Base-by-base conservation (phyloP, 2,888 invertebrate genomes). In the Agrochola lota region DNA sequence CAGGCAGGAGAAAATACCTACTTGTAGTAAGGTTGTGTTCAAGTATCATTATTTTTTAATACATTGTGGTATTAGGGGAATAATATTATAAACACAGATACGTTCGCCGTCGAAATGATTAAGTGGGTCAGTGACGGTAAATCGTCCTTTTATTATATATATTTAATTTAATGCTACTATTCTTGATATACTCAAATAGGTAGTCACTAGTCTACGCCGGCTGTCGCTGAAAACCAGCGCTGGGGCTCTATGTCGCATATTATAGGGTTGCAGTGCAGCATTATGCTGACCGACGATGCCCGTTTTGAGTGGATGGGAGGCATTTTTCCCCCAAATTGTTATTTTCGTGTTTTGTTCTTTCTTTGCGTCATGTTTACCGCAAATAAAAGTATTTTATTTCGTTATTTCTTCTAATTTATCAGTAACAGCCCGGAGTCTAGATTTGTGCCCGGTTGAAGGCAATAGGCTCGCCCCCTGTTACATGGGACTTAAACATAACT, bases 1-100 rank as follows among this genome's bases (percentile, higher is more conserved):
- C 15, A 23, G 12, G 1, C 35, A 49, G 35, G 69, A 72, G 74
- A 85, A 83, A 78, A 35, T 68, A 17, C 17, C 17, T 8, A 49
- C 8, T 59, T 17, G 23, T 17, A 26, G 17, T n/a, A 17, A 8
- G 52, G 30, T 17, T 60, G 3, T 40, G 40, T 40, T 40, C 4
- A 5, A 11, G 3, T 59, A 17, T 59, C 0, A 40, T 40, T 40
- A 40, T 59, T n/a, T 57, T 12, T 6, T 2, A 26, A 59, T 15
- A 15, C 15, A 57, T 57, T n/a, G 57, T n/a, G 11, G 11, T n/a
- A 1, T 11, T n/a, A 23, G 55, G 23, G 23, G 9, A 55, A 55
- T n/a, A 55, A 11, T 55, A 55, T n/a, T 35, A 35, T 35, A n/a
- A 57, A n/a, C 55, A 55, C 11, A 4, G 11, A 57, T 55, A 23